Evolutionary conservation across 2,113 vertebrate species (phyloP).

Genomic region (Trochalopteron elliotii): DNA sequence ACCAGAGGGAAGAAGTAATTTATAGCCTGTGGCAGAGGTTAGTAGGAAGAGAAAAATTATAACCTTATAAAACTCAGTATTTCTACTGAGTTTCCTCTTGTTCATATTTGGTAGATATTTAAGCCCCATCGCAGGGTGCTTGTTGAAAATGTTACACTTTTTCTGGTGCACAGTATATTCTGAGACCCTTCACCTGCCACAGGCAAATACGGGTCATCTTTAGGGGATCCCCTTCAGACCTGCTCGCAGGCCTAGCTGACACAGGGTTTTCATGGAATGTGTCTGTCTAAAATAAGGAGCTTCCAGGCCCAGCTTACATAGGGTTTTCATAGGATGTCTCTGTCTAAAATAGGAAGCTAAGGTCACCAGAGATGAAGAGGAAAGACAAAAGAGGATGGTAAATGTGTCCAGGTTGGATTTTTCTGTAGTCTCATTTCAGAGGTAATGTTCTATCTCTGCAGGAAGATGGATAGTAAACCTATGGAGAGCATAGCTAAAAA

Average conservation of each 20-base stretch:
- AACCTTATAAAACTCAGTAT: not conserved
- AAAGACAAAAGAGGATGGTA: not conserved
- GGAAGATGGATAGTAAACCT: not conserved
- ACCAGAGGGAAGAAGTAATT: not conserved
- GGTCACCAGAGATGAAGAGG: not conserved
- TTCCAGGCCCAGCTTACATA: not conserved
- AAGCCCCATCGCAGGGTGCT: not conserved
- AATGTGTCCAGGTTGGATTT: not conserved
- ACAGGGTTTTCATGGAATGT: not conserved
- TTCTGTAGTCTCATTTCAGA: not conserved
- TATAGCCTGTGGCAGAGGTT: not conserved
- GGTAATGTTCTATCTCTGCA: not conserved
- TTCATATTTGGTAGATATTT: not conserved
- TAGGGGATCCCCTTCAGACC: not conserved
- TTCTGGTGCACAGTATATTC: not conserved
- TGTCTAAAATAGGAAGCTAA: not conserved
- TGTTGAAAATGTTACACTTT: not conserved
- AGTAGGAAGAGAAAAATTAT: not conserved
- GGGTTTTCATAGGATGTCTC: not conserved
- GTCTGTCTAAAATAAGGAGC: not conserved
- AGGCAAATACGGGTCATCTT: not conserved
- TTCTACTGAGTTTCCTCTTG: not conserved
- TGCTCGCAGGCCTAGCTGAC: not conserved
- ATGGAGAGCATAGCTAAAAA: not conserved
- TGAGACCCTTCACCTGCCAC: not conserved